Base-by-base conservation (phyloP, 2,888 invertebrate species). In the Brachylomia viminalis region DNA sequence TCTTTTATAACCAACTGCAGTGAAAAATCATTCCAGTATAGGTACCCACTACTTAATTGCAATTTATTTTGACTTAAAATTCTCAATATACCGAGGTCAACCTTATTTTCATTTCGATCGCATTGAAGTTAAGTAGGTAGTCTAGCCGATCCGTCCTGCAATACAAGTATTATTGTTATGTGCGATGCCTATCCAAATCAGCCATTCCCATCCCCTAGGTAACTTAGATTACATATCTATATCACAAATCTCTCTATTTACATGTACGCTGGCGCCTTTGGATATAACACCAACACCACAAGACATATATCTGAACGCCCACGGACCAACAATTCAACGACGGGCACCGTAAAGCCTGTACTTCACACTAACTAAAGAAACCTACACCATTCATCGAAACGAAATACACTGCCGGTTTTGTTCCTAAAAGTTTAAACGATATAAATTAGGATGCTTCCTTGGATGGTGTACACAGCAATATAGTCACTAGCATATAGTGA, bases 301-400 rank as follows among this genome's bases (percentile, higher is more conserved):
- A 83, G 62, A 80, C 83, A 87, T 87, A 87, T 67, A 86, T 86
- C 75, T 82, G 56, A 38, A 27, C 82, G 70, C 87, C 87, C 82
- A 85, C 75, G 59, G 54, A 65, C 81, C 62, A 75, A 80, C 75
- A 80, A 67, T 73, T 81, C 73, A 66, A 86, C 72, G 77, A 72
- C 75, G 56, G 72, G 73, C 75, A 77, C 69, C 49, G 56, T 74
- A 85, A 77, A 72, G 65, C 68, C 64, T 23, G 23, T 72, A 75
- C 56, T 33, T 38, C n/a, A 27, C 33, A 64, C n/a, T 30, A 30
- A 27, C 45, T 33, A 15, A 61, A 54, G n/a, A 15, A 62, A 58
- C 56, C 47, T 13, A 30, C 11, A 72, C 20, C 15, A 62, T 69
- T 20, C 23, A n/a, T 59, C 20, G 13, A 58, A 61, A 33, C 27